Percentiles rank a stretch among this genome's conserved stretches.
Conservation (phyloP, 2,113 vertebrate genomes). For the Echinops telfairi region DNA sequence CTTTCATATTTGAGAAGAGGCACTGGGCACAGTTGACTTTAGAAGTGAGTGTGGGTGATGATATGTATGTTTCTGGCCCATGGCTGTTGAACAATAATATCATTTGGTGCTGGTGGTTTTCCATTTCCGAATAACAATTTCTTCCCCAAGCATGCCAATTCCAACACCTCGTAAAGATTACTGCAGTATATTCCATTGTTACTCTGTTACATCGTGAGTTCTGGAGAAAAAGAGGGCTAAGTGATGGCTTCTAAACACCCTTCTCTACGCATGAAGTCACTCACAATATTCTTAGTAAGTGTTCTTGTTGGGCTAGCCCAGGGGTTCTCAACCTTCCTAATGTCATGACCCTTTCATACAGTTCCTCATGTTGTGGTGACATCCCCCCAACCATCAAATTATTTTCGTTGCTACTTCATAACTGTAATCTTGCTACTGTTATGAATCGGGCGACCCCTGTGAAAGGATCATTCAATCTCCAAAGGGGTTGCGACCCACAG, state of each 20-base stretch:
- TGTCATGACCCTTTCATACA: no score
- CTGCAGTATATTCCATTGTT: no score
- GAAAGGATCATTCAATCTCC: no score
- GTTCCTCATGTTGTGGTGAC: no score
- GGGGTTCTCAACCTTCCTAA: no score
- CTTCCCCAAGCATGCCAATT: not conserved
- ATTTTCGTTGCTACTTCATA: no score
- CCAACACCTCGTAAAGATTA: not conserved
- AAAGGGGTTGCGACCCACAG: no score
- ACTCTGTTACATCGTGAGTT: not conserved
- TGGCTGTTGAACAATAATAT: not conserved
- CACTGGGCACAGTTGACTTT: no score
- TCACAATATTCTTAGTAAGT: not conserved
- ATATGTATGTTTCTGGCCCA: not conserved
- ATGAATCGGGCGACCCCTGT: no score
- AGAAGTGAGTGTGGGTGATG: not conserved
- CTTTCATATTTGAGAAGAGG: no score
- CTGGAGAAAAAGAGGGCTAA: not conserved
- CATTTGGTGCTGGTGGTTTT: not conserved
- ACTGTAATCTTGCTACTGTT: no score
- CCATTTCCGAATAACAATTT: not conserved
- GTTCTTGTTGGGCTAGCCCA: not conserved
- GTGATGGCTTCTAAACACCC: not conserved
- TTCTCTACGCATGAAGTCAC: not conserved
- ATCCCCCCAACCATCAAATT: no score